Base-by-base conservation (phyloP, 2,113 vertebrate genomes). In the Neolamprologus longior region DNA sequence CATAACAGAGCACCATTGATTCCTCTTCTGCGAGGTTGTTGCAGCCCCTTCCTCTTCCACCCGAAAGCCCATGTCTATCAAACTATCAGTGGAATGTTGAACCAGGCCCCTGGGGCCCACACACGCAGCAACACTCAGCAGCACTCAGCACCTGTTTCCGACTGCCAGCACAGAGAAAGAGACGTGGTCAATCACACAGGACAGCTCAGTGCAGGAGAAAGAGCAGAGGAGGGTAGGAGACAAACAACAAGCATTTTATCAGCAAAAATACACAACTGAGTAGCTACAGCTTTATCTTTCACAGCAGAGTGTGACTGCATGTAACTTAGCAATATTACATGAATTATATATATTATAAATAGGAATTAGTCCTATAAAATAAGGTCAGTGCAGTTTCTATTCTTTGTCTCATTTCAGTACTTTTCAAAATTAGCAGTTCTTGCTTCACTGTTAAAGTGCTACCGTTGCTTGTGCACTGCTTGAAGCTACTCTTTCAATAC, bases 101-200 rank as follows among this genome's bases (percentile, higher is more conserved):
- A 93, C 47, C 91, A 92, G 94, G 88, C 79, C 94, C 86, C 94
- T 84, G 83, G 92, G 94, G 93, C 90, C 90, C 93, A 88, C 89
- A 94, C 90, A 80, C 85, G 28, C 88, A 90, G 93, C 89, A 90
- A 89, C 91, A 93, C 90, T 96, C 94, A 95, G 95, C 94, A 96
- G 91, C 92, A 94, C 94, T 96, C 95, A 96, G 94, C 95, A 96
- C 95, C 93, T 95, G 93, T 94, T 93, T 93, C 63, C 50, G 3
- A 84, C 93, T 90, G 95, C 93, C 90, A 88, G 85, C 68, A 26
- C 63, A 66, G 86, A 91, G 91, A 93, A 90, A 93, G 90, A 93
- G 86, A 93, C 42, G 61, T 21, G 80, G 90, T 94, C 93, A 93
- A 94, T 95, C 93, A 94, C 83, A 81, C 58, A 14, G 91, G 88